Base-by-base conservation (phyloP, 1,140 invertebrate genomes). In the Bombus cullumanus region DNA sequence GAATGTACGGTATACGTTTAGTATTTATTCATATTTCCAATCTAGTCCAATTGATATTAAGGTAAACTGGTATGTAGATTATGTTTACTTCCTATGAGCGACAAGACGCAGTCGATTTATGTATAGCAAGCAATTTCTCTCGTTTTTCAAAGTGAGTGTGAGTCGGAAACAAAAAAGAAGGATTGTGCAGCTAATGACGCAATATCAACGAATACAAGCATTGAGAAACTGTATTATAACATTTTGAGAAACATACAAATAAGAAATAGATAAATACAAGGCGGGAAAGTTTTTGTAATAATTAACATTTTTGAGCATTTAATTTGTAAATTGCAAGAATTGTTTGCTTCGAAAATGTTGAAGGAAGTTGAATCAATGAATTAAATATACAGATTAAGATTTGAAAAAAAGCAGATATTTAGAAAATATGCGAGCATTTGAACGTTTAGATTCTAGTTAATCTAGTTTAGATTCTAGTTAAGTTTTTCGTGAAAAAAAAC, bases 1-100 rank as follows among this genome's bases (percentile, higher is more conserved):
- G 37, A 62, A 66, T 13, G 41, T 47, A 6, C 43, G 75, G 28
- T 59, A 66, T 25, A 41, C 53, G 34, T 76, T 68, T 78, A 34
- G 47, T 73, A 66, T 81, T 57, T 81, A 75, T 37, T 18, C 12
- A 13, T 72, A 81, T 73, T 74, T 81, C 34, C 34, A 73, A 75
- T 85, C 84, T 85, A 85, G 84, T 85, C 84, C 59, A 39, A 66
- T 74, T 64, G 37, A 85, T 85, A 81, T 85, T 85, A 85, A 39
- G 41, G 25, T 71, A 53, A 72, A 39, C 47, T 47, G 31, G 72
- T 80, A 72, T 80, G 64, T 43, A 59, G 39, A 84, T 53, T 80
- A 64, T 31, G 31, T 85, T 80, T 76, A 76, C 25, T 22, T 83
- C 41, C 34, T 64, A 43, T 2, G 6, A 69, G n/a, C 5, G 34